Evolutionary conservation across 2,888 invertebrate genomes (phyloP).

Genomic region (Mayetiola destructor): DNA sequence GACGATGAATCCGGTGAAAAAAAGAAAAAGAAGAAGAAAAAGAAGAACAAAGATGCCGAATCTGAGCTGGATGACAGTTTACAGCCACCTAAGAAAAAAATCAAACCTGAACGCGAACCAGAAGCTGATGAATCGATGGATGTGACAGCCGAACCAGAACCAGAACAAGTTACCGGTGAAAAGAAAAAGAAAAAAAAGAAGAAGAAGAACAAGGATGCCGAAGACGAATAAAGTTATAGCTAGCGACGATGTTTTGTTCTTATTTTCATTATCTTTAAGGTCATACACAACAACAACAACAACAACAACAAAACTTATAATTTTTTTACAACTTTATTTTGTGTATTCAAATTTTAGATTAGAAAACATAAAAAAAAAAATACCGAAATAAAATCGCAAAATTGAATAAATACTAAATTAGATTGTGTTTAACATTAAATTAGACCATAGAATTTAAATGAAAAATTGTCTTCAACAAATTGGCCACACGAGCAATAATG

Average conservation of each 20-base stretch:
- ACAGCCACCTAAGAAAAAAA: conserved; percentile 6
- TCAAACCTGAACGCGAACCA: background rate
- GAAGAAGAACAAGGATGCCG: conserved; percentile 16
- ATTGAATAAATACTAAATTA: background rate
- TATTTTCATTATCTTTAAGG: conserved; percentile 1
- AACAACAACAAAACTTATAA: background rate
- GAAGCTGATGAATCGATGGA: background rate
- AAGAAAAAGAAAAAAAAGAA: conserved; percentile 26
- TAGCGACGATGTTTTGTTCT: background rate
- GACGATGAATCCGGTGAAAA: conserved; percentile 19
- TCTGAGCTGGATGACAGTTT: background rate
- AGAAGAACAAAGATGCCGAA: conserved; percentile 20
- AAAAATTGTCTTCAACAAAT: no score
- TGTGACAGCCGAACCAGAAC: conserved; percentile 22
- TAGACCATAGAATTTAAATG: background rate
- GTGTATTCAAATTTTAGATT: background rate
- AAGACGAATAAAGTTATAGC: background rate
- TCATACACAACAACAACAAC: no score
- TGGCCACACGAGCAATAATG: no score
- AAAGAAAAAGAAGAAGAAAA: conserved; percentile 25
- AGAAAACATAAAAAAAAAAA: background rate
- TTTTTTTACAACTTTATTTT: background rate
- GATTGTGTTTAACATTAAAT: background rate
- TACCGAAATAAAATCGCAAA: background rate
- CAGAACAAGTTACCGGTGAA: conserved; percentile 19